Evolutionary conservation across 2,888 invertebrate species (phyloP).

Genomic region (Lithophane socia): DNA sequence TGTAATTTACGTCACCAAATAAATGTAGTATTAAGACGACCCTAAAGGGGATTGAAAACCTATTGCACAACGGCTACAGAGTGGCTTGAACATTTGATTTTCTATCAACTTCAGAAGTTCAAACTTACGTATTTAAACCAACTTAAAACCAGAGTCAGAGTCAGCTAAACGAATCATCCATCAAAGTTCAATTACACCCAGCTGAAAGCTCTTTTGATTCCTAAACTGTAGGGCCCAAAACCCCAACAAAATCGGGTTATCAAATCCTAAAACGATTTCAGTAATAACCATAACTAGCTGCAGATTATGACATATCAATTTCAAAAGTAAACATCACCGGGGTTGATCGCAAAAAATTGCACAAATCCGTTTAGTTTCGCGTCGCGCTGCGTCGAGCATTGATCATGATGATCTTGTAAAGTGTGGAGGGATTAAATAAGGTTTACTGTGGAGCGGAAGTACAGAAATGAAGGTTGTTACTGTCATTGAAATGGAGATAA

Average conservation of each 20-base stretch:
- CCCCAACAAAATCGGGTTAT: background rate
- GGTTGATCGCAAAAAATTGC: slow-evolving; percentile 57
- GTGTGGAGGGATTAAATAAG: slow-evolving; percentile 78
- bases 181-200: background rate
- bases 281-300: slow-evolving; percentile 33
- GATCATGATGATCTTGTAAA: slow-evolving; percentile 80
- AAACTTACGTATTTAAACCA: background rate
- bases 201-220: background rate
- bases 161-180: background rate
- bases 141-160: background rate
- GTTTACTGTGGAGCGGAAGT: slow-evolving; percentile 12
- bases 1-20: background rate
- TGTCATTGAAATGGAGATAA: background rate
- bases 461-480: slow-evolving; percentile 29
- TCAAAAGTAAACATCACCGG: slow-evolving; percentile 55
- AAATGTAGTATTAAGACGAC: too few relatives aligned
- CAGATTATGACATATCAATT: slow-evolving; percentile 67
- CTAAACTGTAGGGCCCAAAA: background rate
- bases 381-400: slow-evolving; percentile 72
- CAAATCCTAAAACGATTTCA: slow-evolving; percentile 45
- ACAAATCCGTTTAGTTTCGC: slow-evolving; percentile 74
- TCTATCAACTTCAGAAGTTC: background rate
- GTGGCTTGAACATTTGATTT: background rate
- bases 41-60: background rate
- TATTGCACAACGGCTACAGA: background rate